phyloP scores from a whole-genome alignment of 2,113 vertebrate species.

The Gobius niger region DNA sequence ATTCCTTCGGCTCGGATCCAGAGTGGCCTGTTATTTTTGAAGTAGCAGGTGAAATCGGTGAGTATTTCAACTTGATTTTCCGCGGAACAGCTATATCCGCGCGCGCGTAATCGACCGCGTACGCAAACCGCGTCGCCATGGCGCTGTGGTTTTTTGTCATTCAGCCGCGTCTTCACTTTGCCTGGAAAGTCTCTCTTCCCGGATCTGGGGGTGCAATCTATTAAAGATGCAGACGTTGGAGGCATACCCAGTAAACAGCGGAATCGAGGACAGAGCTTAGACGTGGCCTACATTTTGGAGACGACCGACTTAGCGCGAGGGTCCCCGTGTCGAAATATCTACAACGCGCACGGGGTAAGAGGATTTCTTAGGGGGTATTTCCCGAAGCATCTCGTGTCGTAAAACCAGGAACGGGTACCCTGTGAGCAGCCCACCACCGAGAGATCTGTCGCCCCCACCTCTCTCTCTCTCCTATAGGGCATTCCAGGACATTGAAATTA shows the following conservation, averaged over 20 bases:
- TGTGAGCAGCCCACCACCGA: conserved; percentile 37
- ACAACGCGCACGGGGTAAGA: conserved; percentile 8
- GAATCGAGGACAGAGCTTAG: neutral
- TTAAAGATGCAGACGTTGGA: neutral
- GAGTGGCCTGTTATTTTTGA: conserved; percentile 60
- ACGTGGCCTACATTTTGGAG: neutral
- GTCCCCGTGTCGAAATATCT: neutral
- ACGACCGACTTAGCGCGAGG: neutral
- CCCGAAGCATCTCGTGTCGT: conserved; percentile 33
- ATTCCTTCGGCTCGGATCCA: conserved; percentile 46
- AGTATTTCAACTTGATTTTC: conserved; percentile 36
- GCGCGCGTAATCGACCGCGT: neutral
- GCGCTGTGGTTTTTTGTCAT: neutral
- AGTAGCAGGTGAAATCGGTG: conserved; percentile 52
- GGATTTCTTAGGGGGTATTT: conserved; percentile 21
- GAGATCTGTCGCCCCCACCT: conserved; percentile 15
- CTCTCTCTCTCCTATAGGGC: neutral
- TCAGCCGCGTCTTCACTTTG: neutral
- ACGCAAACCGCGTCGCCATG: neutral
- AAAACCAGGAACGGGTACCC: conserved; percentile 14
- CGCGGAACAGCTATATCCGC: neutral
- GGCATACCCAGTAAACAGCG: conserved; percentile 10
- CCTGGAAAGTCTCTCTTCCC: conserved; percentile 12
- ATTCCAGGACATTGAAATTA: neutral
- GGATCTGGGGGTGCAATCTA: conserved; percentile 19